Base-by-base conservation (phyloP, 2,113 vertebrate genomes). In the Penelope pileata region DNA sequence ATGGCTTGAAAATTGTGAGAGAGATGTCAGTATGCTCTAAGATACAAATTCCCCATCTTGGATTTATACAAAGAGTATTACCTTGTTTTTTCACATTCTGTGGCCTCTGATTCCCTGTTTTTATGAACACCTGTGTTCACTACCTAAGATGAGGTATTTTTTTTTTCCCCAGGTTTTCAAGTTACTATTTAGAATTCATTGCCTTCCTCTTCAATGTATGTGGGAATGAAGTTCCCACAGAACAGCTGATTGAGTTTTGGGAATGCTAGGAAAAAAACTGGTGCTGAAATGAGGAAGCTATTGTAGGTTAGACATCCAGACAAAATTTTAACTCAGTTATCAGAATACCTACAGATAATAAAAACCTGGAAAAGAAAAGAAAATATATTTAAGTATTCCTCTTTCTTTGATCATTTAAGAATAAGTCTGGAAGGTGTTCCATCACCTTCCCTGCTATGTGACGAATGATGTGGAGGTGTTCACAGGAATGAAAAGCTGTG, bases 131-230 rank as follows among this genome's bases (percentile, higher is more conserved):
- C 70, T 27, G 1, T n/a, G 16, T 38, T 79, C 3, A 43, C 12
- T 24, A 47, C 16, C 19, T 62, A 16, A 29, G 22, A 47, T 53
- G 24, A 32, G 24, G 63, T 7, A 7, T 12, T 36, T 4, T 4
- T 74, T 77, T 75, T 38, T 34, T 0, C 0, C 0, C 10, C 18
- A 5, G 1, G 3, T 72, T 81, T 93, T 82, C 24, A 27, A 56
- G 8, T 48, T 80, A 50, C 9, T 70, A 24, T 59, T 86, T 47
- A 78, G 47, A 54, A 70, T 40, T 32, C 50, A 30, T 62, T 82
- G 4, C 36, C 18, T 92, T 82, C 9, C 17, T 66, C 32, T 83
- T 68, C 40, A 53, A 19, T 1, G 1, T 26, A 24, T 14, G 7
- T 68, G 9, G 23, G 32, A 82, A 24, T 36, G 17, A 81, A 27